Base-by-base conservation (phyloP, 1,140 invertebrate species). In the Trichomalopsis sarcophagae region DNA sequence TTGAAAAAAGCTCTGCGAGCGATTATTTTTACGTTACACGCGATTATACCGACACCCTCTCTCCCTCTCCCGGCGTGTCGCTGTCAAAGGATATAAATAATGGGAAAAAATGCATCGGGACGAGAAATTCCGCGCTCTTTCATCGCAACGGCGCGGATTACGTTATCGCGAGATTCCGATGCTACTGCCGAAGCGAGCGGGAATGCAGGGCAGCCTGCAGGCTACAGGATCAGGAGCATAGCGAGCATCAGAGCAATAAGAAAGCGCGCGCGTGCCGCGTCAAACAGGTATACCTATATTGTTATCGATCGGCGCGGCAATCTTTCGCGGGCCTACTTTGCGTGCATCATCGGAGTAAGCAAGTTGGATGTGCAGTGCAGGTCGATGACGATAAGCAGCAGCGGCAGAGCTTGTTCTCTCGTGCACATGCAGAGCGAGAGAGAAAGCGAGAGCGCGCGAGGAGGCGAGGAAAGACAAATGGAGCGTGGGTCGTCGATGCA, bases 1-100 rank as follows among this genome's bases (percentile, higher is more conserved):
- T 81, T 81, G 66, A 69, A 71, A 69, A 71, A 30, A 11, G 2
- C 30, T 14, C 33, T 40, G n/a, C 17, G 0, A 0, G 40, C 11
- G 36, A 81, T 71, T 81, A 81, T 81, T 81, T 81, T 81, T 81
- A 71, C 68, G 40, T 27, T 11, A 40, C 27, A 40, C 14, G 30
- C 17, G 30, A 27, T 17, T 10, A 30, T 71, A 30, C 30, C 36
- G 23, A 44, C 40, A n/a, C 71, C 17, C 13, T 71, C 68, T 71
- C 27, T 27, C 27, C 2, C 27, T 27, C 27, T 27, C 27, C 1
- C 27, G 27, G 27, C 27, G 27, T 27, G 27, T 36, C 33, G 33
- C 5, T 21, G 55, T n/a, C 21, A 44, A 75, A 66, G 44, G 77
- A 23, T 79, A 62, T 44, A 50, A 66, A 79, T 21, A 62, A 76